Percentiles rank a stretch among this genome's conserved stretches.
These are phyloP conservation scores for Ferdinandea cuprea DNA, from an alignment of 2,888 invertebrate genomes.

Conservation along the genomic window DNA sequence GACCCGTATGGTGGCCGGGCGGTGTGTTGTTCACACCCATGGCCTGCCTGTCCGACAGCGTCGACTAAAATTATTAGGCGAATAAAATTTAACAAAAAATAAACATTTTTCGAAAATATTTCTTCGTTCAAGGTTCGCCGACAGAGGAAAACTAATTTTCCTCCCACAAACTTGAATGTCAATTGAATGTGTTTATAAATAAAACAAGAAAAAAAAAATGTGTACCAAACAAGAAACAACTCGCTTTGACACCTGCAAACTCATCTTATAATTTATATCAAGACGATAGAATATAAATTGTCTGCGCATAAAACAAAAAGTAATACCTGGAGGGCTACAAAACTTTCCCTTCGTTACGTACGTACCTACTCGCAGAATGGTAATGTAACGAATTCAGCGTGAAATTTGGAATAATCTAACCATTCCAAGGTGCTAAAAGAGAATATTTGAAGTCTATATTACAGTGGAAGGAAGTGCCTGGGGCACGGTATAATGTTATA, in stretches of 20 bases:
- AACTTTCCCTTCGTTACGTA: no score
- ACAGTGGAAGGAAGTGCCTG: background rate
- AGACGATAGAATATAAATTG: no score
- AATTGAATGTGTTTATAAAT: slow-evolving; percentile 42
- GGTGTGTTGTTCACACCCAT: slow-evolving; percentile 27
- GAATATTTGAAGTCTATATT: background rate
- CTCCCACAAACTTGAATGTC: slow-evolving; percentile 47
- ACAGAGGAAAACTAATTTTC: slow-evolving; percentile 38
- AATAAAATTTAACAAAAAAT: slow-evolving; percentile 56
- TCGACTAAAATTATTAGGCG: slow-evolving; percentile 37
- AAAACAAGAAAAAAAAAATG: background rate
- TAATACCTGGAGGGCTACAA: no score
- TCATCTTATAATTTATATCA: no score
- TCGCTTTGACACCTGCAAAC: background rate
- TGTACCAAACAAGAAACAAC: background rate
- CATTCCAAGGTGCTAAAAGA: background rate
- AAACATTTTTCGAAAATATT: slow-evolving; percentile 50
- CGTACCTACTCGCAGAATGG: no score
- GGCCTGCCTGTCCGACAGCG: slow-evolving; percentile 9
- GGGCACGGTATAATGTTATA: no score
- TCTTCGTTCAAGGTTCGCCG: slow-evolving; percentile 37
- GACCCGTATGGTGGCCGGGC: slow-evolving; percentile 26
- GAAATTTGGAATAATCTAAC: background rate
- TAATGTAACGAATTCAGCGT: background rate
- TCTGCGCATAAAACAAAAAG: no score